These are phyloP conservation scores for Harpagoxenus sublaevis DNA, from an alignment of 2,888 invertebrate genomes.

Conservation along the genomic window DNA sequence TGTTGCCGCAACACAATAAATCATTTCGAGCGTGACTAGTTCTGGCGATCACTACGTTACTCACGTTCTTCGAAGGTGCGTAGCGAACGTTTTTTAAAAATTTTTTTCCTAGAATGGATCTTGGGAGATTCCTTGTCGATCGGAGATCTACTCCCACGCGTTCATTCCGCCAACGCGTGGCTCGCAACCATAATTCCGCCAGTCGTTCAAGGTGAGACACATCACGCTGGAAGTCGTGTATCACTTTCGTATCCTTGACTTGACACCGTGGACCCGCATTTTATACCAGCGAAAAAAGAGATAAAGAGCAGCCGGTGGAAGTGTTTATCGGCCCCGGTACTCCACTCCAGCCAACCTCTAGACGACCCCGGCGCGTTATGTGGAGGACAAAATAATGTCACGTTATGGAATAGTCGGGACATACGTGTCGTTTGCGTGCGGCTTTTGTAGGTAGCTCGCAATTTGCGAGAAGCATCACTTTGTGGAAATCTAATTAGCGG, in stretches of 20 bases:
- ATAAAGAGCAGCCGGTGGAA: conserved; percentile 24
- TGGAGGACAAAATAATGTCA: conserved; percentile 62
- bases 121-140: conserved; percentile 73
- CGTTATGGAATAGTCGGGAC: neutral
- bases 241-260: conserved; percentile 74
- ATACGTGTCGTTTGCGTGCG: conserved; percentile 18
- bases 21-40: neutral
- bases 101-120: conserved; percentile 66
- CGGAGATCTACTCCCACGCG: conserved; percentile 71
- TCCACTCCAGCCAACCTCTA: conserved; percentile 69
- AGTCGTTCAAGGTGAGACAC: conserved; percentile 76
- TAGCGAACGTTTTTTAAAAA: conserved; percentile 53
- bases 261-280: conserved; percentile 69
- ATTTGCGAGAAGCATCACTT: neutral
- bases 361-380: conserved; percentile 69
- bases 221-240: conserved; percentile 70
- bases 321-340: conserved; percentile 59
- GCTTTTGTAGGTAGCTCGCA: neutral
- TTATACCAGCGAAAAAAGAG: conserved; percentile 59
- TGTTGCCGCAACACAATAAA: neutral
- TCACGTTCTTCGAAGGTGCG: conserved; percentile 10
- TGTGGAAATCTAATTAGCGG: neutral
- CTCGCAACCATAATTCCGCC: conserved; percentile 71
- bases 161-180: conserved; percentile 70
- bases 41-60: neutral